Base-by-base conservation (phyloP, 2,888 invertebrate species). In the Belgica antarctica region DNA sequence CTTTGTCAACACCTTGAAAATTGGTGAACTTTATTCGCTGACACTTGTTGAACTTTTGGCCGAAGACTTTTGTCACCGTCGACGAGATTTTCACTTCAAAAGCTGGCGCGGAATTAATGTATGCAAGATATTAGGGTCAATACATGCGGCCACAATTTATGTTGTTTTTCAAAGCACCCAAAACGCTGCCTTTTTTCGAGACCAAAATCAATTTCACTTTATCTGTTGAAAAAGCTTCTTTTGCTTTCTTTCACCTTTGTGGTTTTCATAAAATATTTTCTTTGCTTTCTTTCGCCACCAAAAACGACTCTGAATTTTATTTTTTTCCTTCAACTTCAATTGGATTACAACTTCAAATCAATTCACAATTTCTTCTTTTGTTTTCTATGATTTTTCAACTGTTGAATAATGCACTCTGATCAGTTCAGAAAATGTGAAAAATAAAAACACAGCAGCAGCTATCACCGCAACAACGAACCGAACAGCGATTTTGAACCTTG, bases 211-310 rank as follows among this genome's bases (percentile, higher is more conserved):
- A 68, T 68, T 68, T 68, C 68, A 68, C 68, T 68, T 68, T 36
- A 52, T 57, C 68, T 68, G 19, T 52, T n/a, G 15, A n/a, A 31
- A n/a, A 36, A 34, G 22, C 46, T 47, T 36, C 34, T 15, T 57
- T 68, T 46, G 68, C 68, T 68, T 68, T 52, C 68, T 68, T 68
- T 68, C 68, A 65, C 65, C 65, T 65, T 68, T 57, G 68, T 57
- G 68, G 68, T 52, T 66, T 66, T 52, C n/a, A 27, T 46, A 25
- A 27, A 25, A 66, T 46, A 17, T 22, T 65, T 25, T 28, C 28
- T 62, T 22, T 52, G 47, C 15, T 31, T 27, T 41, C 1, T 31
- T 15, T 31, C 25, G 25, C 25, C 47, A 19, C 28, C 41, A 41
- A 41, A 31, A 52, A 52, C n/a, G n/a, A n/a, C n/a, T n/a, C n/a